A percentile compares a stretch with the other conserved stretches of the same genome.
Evolutionary conservation across 1,140 invertebrate genomes (phyloP).

Genomic region (Arion vulgaris): DNA sequence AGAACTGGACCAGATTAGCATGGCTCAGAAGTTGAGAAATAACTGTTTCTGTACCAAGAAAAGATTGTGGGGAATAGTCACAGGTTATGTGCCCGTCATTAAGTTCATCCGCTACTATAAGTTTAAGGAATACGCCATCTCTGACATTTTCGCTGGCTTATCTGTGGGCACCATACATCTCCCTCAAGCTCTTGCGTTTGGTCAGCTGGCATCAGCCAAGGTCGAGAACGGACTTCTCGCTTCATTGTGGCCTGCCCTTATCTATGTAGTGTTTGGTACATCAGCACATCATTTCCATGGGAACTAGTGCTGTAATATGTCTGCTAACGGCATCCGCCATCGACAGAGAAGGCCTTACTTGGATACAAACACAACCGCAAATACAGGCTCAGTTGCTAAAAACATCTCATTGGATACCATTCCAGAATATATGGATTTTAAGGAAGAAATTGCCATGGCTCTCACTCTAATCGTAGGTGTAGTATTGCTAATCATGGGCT

Average conservation of each 20-base stretch:
- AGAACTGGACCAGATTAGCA: neutral
- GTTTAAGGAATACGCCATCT: constrained; percentile 65
- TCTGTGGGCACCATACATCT: constrained; percentile 75
- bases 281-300: constrained; percentile 73
- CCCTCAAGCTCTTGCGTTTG: constrained; percentile 76
- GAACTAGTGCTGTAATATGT: constrained; percentile 70
- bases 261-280: constrained; percentile 76
- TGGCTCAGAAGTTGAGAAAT: constrained; percentile 42
- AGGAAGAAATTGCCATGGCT: constrained; percentile 59
- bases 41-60: constrained; percentile 59
- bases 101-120: constrained; percentile 70
- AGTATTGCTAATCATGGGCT: constrained; percentile 80
- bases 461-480: constrained; percentile 59
- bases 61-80: constrained; percentile 58
- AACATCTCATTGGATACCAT: constrained; percentile 51
- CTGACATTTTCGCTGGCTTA: constrained; percentile 73
- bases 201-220: constrained; percentile 72
- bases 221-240: constrained; percentile 76
- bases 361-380: constrained; percentile 44
- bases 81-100: constrained; percentile 62
- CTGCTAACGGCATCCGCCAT: constrained; percentile 68
- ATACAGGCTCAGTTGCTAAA: constrained; percentile 38
- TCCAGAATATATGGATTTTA: constrained; percentile 66
- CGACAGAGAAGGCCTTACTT: constrained; percentile 56
- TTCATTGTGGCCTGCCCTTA: constrained; percentile 74